Evolutionary conservation across 2,797 vertebrate genomes (phyloP).

Genomic region (Miichthys miiuy): DNA sequence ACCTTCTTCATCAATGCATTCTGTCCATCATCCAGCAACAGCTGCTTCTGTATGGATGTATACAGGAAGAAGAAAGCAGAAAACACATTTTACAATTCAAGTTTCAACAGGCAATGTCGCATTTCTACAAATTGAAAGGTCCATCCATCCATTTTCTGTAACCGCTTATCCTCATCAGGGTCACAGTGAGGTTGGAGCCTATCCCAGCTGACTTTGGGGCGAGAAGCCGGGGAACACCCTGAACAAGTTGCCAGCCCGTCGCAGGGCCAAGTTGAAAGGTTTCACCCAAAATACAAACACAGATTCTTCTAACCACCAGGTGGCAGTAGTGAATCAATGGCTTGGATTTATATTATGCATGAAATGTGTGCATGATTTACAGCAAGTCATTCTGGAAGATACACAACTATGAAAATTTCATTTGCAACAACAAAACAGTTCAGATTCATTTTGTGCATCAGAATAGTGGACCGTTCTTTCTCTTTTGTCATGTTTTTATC

Average conservation of each 20-base stretch:
- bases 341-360: background rate
- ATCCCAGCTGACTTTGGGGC: no score
- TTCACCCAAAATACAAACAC: background rate
- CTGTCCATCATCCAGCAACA: constrained; percentile 94
- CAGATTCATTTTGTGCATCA: background rate
- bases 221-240: no score
- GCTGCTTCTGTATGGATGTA: constrained; percentile 87
- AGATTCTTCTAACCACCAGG: constrained; percentile 57
- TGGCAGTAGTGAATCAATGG: constrained; percentile 60
- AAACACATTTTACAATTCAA: constrained; percentile 8
- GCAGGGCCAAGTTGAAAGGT: background rate
- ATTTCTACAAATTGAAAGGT: no score
- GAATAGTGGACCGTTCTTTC: background rate
- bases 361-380: background rate
- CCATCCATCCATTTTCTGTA: no score
- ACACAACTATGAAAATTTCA: background rate
- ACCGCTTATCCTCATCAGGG: no score
- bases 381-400: background rate
- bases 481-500: background rate
- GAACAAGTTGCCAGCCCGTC: no score
- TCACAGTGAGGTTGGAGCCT: no score
- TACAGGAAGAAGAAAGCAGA: constrained; percentile 3
- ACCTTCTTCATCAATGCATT: constrained; percentile 97
- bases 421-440: background rate
- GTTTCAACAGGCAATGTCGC: background rate